These are phyloP conservation scores for human (Homo sapiens) DNA, from an alignment of 2,113 vertebrate species.

Conservation along the genomic window DNA sequence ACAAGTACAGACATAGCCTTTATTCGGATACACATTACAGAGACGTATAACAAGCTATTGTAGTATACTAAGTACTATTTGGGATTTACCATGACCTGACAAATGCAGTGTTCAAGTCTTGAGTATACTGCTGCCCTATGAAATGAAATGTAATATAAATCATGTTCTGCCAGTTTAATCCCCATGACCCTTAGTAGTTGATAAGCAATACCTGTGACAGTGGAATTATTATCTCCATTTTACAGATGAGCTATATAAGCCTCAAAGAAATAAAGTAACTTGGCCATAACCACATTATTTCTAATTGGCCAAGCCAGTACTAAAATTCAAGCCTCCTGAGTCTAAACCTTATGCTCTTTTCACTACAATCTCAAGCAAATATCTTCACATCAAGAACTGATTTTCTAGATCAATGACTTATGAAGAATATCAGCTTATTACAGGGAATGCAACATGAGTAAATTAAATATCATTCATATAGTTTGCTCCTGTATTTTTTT, in stretches of 20 bases:
- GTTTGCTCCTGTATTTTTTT: neutral
- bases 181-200: neutral
- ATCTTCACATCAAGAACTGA: neutral
- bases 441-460: neutral
- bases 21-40: neutral
- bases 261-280: neutral
- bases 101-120: neutral
- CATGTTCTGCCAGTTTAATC: neutral
- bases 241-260: neutral
- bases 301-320: neutral
- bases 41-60: neutral
- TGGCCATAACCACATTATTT: neutral
- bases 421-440: slow-evolving; percentile 36
- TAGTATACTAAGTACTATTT: neutral
- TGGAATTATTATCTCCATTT: neutral
- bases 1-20: neutral
- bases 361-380: neutral
- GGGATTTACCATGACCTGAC: neutral
- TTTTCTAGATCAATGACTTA: slow-evolving; percentile 44
- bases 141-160: neutral
- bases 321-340: slow-evolving; percentile 12
- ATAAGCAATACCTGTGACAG: neutral
- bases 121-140: neutral
- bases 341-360: slow-evolving; percentile 22
- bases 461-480: neutral